A percentile compares a stretch with the other conserved stretches of the same genome.
phyloP scores from a whole-genome alignment of 64 coral and sea anemone species.

The Cladopsammia gracilis region DNA sequence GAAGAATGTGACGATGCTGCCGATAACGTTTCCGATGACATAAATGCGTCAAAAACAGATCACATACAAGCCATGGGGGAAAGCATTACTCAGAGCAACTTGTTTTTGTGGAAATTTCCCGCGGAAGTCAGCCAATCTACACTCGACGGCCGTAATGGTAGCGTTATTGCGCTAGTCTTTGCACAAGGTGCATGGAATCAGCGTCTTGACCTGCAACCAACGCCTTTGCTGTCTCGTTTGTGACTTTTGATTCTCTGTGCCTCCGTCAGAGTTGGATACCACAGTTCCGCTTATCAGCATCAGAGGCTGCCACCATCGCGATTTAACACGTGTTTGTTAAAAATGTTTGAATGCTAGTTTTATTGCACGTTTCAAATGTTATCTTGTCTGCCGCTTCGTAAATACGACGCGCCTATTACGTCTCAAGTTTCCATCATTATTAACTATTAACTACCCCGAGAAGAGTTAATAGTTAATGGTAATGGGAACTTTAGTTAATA shows the following conservation, averaged over 20 bases:
- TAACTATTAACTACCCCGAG: no score
- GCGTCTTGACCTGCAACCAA: not conserved
- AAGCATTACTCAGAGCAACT: not conserved
- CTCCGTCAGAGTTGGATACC: not conserved
- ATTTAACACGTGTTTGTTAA: no score
- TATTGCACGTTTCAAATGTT: no score
- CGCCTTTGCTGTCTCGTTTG: not conserved
- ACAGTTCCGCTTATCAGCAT: not conserved
- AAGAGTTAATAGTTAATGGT: no score
- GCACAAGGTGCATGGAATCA: not conserved
- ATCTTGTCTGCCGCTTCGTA: no score
- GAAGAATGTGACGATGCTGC: no score
- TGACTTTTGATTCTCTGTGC: slow-evolving; percentile 16
- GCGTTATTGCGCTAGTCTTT: slow-evolving; percentile 9
- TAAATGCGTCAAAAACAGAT: not conserved
- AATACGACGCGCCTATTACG: no score
- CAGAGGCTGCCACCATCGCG: no score
- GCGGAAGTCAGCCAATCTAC: slow-evolving; percentile 30
- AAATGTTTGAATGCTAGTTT: no score
- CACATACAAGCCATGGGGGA: not conserved
- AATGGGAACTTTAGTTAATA: no score
- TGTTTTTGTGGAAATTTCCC: slow-evolving; percentile 17
- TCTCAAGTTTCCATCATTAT: no score
- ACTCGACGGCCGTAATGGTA: slow-evolving; percentile 22
- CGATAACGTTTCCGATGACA: not conserved